A percentile compares a stretch with the other conserved stretches of the same genome.
Evolutionary conservation across 64 coral and sea anemone species (phyloP).

Genomic region (Porites australiensis): DNA sequence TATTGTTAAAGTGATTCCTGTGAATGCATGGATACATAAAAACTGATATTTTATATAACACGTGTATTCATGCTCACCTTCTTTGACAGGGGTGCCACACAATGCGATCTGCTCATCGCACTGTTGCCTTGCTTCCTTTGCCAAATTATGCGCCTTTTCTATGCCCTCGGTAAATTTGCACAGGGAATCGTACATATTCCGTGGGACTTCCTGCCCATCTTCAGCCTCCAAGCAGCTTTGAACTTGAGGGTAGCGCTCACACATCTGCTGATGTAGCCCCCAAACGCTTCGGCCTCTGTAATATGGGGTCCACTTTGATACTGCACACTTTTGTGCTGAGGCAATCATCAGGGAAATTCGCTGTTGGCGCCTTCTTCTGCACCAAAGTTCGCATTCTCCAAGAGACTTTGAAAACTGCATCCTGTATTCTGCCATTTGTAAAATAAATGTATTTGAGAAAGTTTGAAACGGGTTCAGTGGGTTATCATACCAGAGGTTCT

Average conservation of each 20-base stretch:
- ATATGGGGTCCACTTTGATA: constrained; percentile 46
- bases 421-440: constrained; percentile 42
- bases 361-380: background rate
- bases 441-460: constrained; percentile 53
- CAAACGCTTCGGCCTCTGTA: constrained; percentile 29
- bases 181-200: constrained; percentile 47
- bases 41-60: constrained; percentile 46
- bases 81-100: constrained; percentile 46
- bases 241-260: constrained; percentile 46
- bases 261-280: constrained; percentile 8
- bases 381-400: constrained; percentile 47
- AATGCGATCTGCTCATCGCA: constrained; percentile 49
- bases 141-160: constrained; percentile 41
- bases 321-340: background rate
- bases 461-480: constrained; percentile 39
- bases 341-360: constrained; percentile 30
- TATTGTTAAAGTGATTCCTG: constrained; percentile 35
- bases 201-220: constrained; percentile 32
- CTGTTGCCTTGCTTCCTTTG: constrained; percentile 48
- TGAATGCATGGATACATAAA: constrained; percentile 44
- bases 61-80: constrained; percentile 51
- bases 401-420: constrained; percentile 42
- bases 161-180: too few relatives aligned
- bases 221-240: constrained; percentile 41
- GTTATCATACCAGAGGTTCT: constrained; percentile 49